A percentile compares a stretch with the other conserved stretches of the same genome.
Evolutionary conservation across 35 echinoderm and acorn worm genomes (phyloP).

Genomic region (Lytechinus pictus): DNA sequence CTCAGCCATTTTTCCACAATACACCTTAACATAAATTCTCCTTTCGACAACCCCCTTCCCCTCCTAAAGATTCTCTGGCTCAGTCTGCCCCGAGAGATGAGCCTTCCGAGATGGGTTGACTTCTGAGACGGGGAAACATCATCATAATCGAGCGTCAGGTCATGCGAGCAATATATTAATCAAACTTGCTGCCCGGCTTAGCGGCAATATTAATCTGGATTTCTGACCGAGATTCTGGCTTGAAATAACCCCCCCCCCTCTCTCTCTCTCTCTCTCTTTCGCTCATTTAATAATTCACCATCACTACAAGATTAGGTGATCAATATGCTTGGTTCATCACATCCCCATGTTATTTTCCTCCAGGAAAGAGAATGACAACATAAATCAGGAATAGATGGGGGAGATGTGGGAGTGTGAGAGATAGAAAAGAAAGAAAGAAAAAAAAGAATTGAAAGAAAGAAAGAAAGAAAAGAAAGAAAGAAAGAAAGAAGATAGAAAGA

Average conservation of each 20-base stretch:
- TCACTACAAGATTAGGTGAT: background rate
- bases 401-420: background rate
- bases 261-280: background rate
- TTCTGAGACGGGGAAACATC: background rate
- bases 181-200: background rate
- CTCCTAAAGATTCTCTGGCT: no score
- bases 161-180: conserved; percentile 2
- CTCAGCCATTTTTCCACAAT: no score
- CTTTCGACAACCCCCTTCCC: no score
- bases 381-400: background rate
- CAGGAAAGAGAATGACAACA: no score
- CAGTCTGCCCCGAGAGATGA: no score
- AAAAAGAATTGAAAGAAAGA: no score
- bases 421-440: background rate
- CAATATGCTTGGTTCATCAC: background rate
- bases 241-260: background rate
- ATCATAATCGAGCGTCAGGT: background rate
- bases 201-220: background rate
- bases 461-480: no score
- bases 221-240: background rate
- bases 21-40: no score
- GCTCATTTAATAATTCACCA: background rate
- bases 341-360: background rate
- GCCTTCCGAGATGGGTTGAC: background rate
- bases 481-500: no score